Evolutionary conservation across 2,888 invertebrate species (phyloP).

Genomic region (Molanna angustata): DNA sequence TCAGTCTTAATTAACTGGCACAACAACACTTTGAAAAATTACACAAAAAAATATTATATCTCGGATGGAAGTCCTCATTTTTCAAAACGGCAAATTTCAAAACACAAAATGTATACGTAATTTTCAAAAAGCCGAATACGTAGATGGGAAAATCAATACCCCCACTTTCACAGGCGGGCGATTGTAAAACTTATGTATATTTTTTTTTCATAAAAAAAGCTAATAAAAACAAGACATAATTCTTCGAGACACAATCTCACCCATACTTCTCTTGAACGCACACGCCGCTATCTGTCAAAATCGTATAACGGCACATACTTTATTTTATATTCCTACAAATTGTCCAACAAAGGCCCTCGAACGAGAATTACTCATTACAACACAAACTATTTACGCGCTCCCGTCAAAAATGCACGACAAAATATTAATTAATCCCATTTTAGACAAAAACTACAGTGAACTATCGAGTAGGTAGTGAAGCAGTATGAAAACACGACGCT

Average conservation of each 20-base stretch:
- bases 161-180: conserved; percentile 20
- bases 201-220: conserved; percentile 57
- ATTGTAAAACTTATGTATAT: conserved; percentile 35
- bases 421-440: too few species aligned
- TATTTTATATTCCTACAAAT: too few species aligned
- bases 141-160: conserved; percentile 23
- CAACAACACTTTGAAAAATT: conserved; percentile 7
- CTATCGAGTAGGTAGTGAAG: too few species aligned
- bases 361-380: too few species aligned
- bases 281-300: conserved; percentile 16
- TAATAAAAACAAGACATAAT: conserved; percentile 57
- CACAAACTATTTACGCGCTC: too few species aligned
- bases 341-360: too few species aligned
- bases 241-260: conserved; percentile 34
- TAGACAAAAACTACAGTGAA: too few species aligned
- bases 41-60: too few species aligned
- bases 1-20: conserved; percentile 5
- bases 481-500: too few species aligned
- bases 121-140: conserved; percentile 16
- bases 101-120: conserved; percentile 1
- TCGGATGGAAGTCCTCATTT: too few species aligned
- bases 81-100: too few species aligned
- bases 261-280: not conserved
- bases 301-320: conserved; percentile 2
- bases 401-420: too few species aligned